These are phyloP conservation scores for Rhodophaea formosa DNA, from an alignment of 2,888 invertebrate genomes.

Conservation along the genomic window DNA sequence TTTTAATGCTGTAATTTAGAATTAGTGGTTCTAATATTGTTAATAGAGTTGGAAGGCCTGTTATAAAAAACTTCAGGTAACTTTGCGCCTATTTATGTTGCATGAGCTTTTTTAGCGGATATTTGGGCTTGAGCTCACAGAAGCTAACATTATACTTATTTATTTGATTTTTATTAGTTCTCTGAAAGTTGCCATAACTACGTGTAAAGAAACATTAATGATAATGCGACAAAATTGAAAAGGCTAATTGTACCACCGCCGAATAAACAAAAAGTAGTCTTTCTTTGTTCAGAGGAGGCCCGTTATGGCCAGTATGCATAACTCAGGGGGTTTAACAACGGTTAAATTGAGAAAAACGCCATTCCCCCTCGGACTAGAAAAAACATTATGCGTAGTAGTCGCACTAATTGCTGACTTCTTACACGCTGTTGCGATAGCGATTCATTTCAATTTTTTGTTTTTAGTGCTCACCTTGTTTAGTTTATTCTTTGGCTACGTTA, in stretches of 20 bases:
- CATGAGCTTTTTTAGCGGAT: too few relatives aligned
- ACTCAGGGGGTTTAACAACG: slow-evolving; percentile 13
- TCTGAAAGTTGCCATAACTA: neutral
- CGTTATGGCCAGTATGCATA: slow-evolving; percentile 15
- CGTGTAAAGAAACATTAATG: neutral
- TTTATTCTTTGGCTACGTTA: neutral
- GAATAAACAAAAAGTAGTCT: slow-evolving; percentile 6
- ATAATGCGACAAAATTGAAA: slow-evolving; percentile 3
- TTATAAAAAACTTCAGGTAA: too few relatives aligned
- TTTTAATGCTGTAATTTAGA: too few relatives aligned
- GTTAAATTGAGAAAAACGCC: slow-evolving; percentile 14
- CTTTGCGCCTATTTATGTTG: too few relatives aligned
- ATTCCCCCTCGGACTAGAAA: slow-evolving; percentile 9
- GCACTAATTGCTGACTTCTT: slow-evolving; percentile 10
- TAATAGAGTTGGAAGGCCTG: too few relatives aligned
- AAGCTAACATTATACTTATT: too few relatives aligned
- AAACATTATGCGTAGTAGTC: slow-evolving; percentile 14
- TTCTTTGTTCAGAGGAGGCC: slow-evolving; percentile 1
- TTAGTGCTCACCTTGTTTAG: neutral
- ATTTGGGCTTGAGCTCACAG: too few relatives aligned
- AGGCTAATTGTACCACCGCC: neutral
- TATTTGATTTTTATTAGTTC: neutral
- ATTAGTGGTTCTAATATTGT: too few relatives aligned
- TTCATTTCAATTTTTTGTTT: slow-evolving; percentile 10
- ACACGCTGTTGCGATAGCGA: slow-evolving; percentile 7